Base-by-base conservation (phyloP, 2,797 vertebrate species). In the Pygocentrus nattereri region DNA sequence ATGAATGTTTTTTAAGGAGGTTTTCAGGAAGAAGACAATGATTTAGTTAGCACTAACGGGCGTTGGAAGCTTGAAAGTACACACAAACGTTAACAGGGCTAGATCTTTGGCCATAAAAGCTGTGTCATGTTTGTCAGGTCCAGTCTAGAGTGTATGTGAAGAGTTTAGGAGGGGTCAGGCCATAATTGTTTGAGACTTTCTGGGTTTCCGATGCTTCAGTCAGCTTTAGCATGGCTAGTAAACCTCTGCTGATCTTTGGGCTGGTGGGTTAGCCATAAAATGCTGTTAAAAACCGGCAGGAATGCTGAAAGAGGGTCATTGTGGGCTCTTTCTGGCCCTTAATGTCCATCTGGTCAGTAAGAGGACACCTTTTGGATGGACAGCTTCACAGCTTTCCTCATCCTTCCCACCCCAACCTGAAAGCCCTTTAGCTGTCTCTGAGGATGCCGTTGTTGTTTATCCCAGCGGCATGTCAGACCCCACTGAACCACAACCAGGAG, bases 401-500 rank as follows among this genome's bases (percentile, higher is more conserved):
- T 30, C 50, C 38, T 49, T 76, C 62, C 71, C 79, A 38, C 58
- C 65, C 61, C 27, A 61, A 68, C 71, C 73, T 69, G 38, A 16
- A 18, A 59, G 50, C 85, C 83, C 91, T 92, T 93, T 90, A 78
- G 84, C 78, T 65, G 91, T 87, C 87, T 88, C 85, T 84, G 86
- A 85, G 78, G 90, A 92, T 89, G 88, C 86, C 85, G 74, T 89
- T 87, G 84, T 88, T 91, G 90, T 87, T 90, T 87, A 89, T 92
- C 83, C 79, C 65, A 85, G 86, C 49, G 65, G 79, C 84, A 90
- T 90, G 92, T 92, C 90, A 89, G 88, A 82, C 82, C 30, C 88
- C 86, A 87, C 76, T 93, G 92, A 95, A 89, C 93, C 92, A 84
- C 91, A 94, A 93, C 92, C 83, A 50, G 80, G 74, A 88, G 85